Evolutionary conservation across 2,797 vertebrate genomes (phyloP), one percentile per base, ranked within the genome.

Genomic region (Allobates femoralis): DNA sequence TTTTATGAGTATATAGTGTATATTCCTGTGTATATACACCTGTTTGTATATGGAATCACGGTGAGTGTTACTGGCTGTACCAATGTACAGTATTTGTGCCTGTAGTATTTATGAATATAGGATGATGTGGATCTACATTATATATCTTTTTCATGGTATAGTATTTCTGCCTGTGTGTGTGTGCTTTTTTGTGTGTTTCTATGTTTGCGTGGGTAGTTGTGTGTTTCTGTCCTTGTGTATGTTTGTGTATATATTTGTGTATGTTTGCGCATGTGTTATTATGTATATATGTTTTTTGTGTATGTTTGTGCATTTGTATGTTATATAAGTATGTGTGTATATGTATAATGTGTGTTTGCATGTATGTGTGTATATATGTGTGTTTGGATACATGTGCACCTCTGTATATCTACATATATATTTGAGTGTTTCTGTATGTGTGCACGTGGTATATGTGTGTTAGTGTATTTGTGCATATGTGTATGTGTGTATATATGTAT

Each of bases 381-480:
- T 34, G 16, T 21, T n/a, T n/a, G n/a, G n/a, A n/a, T n/a, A n/a
- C n/a, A n/a, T n/a, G n/a, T n/a, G n/a, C n/a, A n/a, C n/a, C n/a
- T n/a, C n/a, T n/a, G n/a, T n/a, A n/a, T n/a, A n/a, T n/a, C n/a
- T n/a, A n/a, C n/a, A n/a, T n/a, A 11, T 60, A 14, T 60, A 3
- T 34, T 11, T 73, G 26, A 1, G 21, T 26, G 5, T 73, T 1
- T 71, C 28, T 34, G 30, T 86, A 71, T 80, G 74, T 73, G 81
- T 12, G n/a, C 4, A 14, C 28, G 32, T 66, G 15, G 64, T 62
- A 15, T 30, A 32, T 46, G 53, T 56, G 85, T 73, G n/a, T 34
- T n/a, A 85, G 71, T 77, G 86, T 79, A 23, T 69, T 26, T 26
- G 26, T 85, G 76, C 78, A 76, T 77, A 26, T 60, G 32, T 10